These are phyloP conservation scores for Sympetrum striolatum DNA, from an alignment of 2,888 invertebrate species.

Conservation along the genomic window DNA sequence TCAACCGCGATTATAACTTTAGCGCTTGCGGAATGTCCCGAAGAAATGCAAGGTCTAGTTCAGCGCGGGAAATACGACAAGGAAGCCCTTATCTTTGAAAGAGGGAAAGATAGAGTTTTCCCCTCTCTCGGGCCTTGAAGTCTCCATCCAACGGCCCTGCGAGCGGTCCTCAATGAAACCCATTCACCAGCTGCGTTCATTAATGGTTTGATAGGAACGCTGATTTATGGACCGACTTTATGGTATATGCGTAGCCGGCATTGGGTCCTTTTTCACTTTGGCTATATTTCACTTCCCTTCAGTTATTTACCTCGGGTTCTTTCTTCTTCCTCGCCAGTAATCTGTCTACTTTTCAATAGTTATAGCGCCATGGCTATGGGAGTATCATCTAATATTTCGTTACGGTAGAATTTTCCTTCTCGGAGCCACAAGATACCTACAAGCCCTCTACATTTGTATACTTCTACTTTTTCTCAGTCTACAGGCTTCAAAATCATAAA, in stretches of 20 bases:
- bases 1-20: not conserved
- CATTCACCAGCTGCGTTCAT: not conserved
- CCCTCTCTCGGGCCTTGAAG: not conserved
- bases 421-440: too few relatives aligned
- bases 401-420: too few relatives aligned
- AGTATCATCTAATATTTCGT: too few relatives aligned
- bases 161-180: not conserved
- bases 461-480: too few relatives aligned
- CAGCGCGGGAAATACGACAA: not conserved
- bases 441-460: too few relatives aligned
- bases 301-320: too few relatives aligned
- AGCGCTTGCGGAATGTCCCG: not conserved
- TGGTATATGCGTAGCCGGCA: not conserved
- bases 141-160: not conserved
- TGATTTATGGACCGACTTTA: not conserved
- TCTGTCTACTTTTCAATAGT: too few relatives aligned
- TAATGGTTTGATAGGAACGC: not conserved
- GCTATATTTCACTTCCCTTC: not conserved
- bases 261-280: not conserved
- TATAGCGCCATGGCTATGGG: too few relatives aligned
- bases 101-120: not conserved
- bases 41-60: not conserved
- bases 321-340: too few relatives aligned
- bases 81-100: too few relatives aligned
- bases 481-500: too few relatives aligned